Base-by-base conservation (phyloP, 2,113 vertebrate genomes). In the Microcebus tavaratra region DNA sequence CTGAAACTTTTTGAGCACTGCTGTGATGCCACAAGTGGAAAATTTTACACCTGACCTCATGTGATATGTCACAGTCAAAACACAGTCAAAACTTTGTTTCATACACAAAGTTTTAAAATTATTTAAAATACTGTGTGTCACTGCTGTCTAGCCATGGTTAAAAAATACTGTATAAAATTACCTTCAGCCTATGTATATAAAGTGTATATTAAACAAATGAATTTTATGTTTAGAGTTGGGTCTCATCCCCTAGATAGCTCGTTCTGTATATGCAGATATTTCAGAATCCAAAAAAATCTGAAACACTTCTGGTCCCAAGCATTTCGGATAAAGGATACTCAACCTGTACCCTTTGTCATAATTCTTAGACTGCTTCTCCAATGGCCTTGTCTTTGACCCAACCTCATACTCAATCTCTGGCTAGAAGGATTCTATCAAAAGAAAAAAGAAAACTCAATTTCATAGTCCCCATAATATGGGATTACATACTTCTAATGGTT, bases 401-500 rank as follows among this genome's bases (percentile, higher is more conserved):
- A 68, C 31, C 29, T 70, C 53, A 29, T 13, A 50, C 29, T 50
- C 8, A 76, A 31, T 76, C 42, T 76, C 42, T 75, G 42, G 27
- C 27, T 48, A 31, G 42, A 31, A 76, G 29, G 73, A 48, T 48
- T 76, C 45, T 8, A 10, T 76, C 23, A 42, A 25, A 76, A 31
- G 39, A 73, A 23, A 8, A 73, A 75, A 75, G 25, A 42, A 27
- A 14, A 36, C 20, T 34, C 18, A 17, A 3, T 63, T 68, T 63
- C 36, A 11, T 15, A 23, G 65, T 39, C n/a, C 31, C 9, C 23
- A 3, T 61, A 3, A 50, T 25, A n/a, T 0, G 2, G 42, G 27
- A 5, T 50, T 90, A 75, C 78, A 20, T 42, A 15, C 59, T 65
- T 95, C 23, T 79, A 63, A 4, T n/a, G 45, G 70, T 63, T 70